phyloP scores from a whole-genome alignment of 2,888 invertebrate genomes.

The Scaptomyza caliginosa region DNA sequence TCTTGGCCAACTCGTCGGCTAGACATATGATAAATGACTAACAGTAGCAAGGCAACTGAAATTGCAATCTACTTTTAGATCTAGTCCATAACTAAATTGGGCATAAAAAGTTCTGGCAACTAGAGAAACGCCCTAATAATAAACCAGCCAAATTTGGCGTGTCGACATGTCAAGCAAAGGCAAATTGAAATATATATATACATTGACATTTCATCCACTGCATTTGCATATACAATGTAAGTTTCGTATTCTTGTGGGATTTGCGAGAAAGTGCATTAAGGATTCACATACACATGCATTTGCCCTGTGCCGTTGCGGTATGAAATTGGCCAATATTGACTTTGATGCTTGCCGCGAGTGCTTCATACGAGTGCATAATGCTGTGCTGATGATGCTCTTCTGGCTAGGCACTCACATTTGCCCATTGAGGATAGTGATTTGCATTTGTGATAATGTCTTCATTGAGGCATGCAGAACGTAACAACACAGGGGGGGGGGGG shows the following conservation, averaged over 20 bases:
- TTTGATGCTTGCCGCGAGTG: not conserved
- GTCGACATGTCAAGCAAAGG: slow-evolving; percentile 45
- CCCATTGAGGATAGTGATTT: slow-evolving; percentile 33
- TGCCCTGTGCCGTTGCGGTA: not conserved
- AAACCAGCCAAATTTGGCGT: slow-evolving; percentile 44
- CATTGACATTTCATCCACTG: slow-evolving; percentile 16
- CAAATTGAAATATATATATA: slow-evolving; percentile 38
- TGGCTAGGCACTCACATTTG: slow-evolving; percentile 37
- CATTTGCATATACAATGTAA: slow-evolving; percentile 6
- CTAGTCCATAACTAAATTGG: slow-evolving; percentile 12
- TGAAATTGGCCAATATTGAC: slow-evolving; percentile 14
- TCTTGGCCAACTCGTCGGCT: slow-evolving; percentile 30
- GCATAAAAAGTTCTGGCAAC: slow-evolving; percentile 1
- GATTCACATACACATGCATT: slow-evolving; percentile 13
- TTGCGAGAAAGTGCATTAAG: not conserved
- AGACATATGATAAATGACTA: slow-evolving; percentile 61
- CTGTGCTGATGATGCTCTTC: not conserved
- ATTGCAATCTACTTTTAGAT: slow-evolving; percentile 52
- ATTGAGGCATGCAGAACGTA: slow-evolving; percentile 5
- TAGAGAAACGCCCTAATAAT: slow-evolving; percentile 57
- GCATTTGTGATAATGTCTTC: slow-evolving; percentile 13
- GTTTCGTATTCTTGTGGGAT: not conserved
- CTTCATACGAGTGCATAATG: not conserved
- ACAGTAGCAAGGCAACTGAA: slow-evolving; percentile 22
- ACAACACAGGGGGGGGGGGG: slow-evolving; percentile 21